Base-by-base conservation (phyloP, 2,113 vertebrate species). In the Diadophis punctatus region DNA sequence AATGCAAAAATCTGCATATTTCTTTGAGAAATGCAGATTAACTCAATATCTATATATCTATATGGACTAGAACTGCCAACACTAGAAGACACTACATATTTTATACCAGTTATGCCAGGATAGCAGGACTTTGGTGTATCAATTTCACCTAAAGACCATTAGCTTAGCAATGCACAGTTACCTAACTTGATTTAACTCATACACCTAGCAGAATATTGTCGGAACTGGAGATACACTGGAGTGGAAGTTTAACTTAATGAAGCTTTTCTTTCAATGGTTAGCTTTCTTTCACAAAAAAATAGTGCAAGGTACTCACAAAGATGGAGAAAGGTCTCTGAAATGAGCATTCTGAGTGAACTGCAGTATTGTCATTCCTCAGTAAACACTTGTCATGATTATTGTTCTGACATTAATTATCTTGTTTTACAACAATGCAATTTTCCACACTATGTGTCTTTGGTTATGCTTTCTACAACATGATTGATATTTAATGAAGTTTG, bases 341-440 rank as follows among this genome's bases (percentile, higher is more conserved):
- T 58, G 27, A 60, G 3, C 8, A 18, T 90, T 87, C 52, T 20
- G 5, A 4, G 84, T 92, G 5, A 39, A 90, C 27, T 90, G 14
- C 3, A 87, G 63, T 51, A 52, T 84, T 88, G 90, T 84, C 74
- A 48, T 53, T 80, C 49, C 20, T 48, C 18, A 49, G 39, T 91
- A 80, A 39, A 80, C 18, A 60, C 39, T 94, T 84, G 23, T n/a
- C 91, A 80, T 89, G 16, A 86, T 58, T 87, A 23, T 51, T 88
- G 51, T 93, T 90, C 0, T 68, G 86, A 91, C 43, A 18, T 25
- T 0, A 63, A 89, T 90, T 92, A 56, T 46, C 52, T 89, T 90
- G 4, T 90, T 92, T 87, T 93, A 85, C 16, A 93, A 52, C 60
- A 91, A 58, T 93, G 52, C 14, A 9, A 39, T 48, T 94, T 94